These are phyloP conservation scores for Allygus modestus DNA, from an alignment of 2,888 invertebrate species.

Conservation along the genomic window DNA sequence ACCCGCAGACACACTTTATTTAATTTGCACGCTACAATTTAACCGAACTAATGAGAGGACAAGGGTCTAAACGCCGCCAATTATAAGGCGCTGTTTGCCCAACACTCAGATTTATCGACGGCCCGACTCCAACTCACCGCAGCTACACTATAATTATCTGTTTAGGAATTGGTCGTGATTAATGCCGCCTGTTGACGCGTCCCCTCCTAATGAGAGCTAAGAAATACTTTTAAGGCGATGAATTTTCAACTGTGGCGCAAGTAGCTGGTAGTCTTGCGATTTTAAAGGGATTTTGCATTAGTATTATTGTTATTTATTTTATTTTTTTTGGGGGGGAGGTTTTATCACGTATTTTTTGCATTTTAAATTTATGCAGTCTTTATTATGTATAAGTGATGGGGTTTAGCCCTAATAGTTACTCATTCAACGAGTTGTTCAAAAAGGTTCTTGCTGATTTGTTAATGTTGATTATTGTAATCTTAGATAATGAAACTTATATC, in stretches of 20 bases:
- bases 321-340: too few relatives aligned
- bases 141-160: conserved; percentile 30
- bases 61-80: conserved; percentile 27
- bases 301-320: too few relatives aligned
- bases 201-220: neutral
- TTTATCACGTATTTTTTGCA: too few relatives aligned
- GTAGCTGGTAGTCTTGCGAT: neutral
- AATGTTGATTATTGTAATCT: too few relatives aligned
- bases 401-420: too few relatives aligned
- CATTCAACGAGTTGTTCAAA: too few relatives aligned
- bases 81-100: conserved; percentile 18
- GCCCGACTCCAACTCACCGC: neutral
- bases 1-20: conserved; percentile 26
- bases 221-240: neutral
- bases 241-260: neutral
- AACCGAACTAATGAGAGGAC: conserved; percentile 36
- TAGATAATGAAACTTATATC: too few relatives aligned
- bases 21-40: conserved; percentile 34
- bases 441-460: too few relatives aligned
- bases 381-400: too few relatives aligned
- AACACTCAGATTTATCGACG: conserved; percentile 1
- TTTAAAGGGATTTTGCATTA: too few relatives aligned
- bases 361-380: too few relatives aligned
- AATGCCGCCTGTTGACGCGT: neutral
- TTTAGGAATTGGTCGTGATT: conserved; percentile 20